Percentiles rank a stretch among this genome's conserved stretches.
Conservation (phyloP, 2,113 vertebrate species). For the Oxyruncus cristatus region DNA sequence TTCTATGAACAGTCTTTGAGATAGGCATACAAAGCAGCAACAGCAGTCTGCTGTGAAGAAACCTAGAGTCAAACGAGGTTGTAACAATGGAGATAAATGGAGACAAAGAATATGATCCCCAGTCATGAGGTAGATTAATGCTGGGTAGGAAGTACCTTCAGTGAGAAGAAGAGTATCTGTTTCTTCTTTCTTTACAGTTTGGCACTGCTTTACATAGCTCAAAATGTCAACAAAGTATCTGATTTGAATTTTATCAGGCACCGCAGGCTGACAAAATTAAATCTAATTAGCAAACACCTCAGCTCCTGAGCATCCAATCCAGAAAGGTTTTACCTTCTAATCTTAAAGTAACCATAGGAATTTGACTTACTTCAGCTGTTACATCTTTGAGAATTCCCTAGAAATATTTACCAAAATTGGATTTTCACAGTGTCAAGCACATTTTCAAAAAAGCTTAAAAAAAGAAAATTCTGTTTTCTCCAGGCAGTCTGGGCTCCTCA, state of each 20-base stretch:
- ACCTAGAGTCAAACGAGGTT: not conserved
- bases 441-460: not conserved
- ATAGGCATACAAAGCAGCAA: not conserved
- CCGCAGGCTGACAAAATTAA: not conserved
- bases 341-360: not conserved
- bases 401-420: not conserved
- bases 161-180: not conserved
- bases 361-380: not conserved
- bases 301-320: not conserved
- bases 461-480: not conserved
- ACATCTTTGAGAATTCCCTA: not conserved
- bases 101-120: not conserved
- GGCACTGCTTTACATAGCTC: not conserved
- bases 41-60: not conserved
- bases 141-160: not conserved
- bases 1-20: not conserved
- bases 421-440: not conserved
- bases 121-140: not conserved
- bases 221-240: not conserved
- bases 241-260: constrained; percentile 44
- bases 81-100: not conserved
- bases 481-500: not conserved
- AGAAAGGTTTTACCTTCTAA: not conserved
- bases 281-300: constrained; percentile 16
- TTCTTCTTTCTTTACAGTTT: not conserved